These are phyloP conservation scores for Tenualosa thibaudeaui DNA, from an alignment of 2,797 vertebrate species.

Conservation along the genomic window DNA sequence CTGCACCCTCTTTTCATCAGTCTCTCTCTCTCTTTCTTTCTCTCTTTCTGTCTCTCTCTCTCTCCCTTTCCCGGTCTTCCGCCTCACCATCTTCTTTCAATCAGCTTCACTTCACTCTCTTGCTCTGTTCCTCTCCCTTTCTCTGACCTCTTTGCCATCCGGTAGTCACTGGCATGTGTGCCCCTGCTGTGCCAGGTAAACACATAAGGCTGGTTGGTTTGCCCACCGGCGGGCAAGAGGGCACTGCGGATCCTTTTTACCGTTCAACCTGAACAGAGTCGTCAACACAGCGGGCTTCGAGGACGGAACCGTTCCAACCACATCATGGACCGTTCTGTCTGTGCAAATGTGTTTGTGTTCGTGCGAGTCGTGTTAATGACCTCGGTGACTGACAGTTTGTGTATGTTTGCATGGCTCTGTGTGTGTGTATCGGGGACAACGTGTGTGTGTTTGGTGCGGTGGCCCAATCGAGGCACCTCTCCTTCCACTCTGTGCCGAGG, in stretches of 20 bases:
- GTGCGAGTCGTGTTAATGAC: too few species aligned
- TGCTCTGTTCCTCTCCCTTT: background rate
- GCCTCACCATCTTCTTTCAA: background rate
- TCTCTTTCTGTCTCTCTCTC: background rate
- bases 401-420: background rate
- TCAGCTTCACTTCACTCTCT: background rate
- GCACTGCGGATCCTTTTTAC: background rate
- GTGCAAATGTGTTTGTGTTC: background rate
- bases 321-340: background rate
- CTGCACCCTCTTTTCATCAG: background rate
- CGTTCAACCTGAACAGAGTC: background rate
- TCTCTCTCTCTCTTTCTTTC: conserved; percentile 10
- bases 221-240: too few species aligned
- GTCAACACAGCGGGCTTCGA: too few species aligned
- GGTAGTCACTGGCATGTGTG: too few species aligned
- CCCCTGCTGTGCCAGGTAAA: too few species aligned
- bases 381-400: background rate
- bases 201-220: too few species aligned
- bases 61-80: background rate
- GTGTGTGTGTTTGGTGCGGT: background rate
- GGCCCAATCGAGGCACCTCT: conserved; percentile 22
- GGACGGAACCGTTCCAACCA: too few species aligned
- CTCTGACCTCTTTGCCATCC: background rate
- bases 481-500: conserved; percentile 35
- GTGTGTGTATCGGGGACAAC: background rate